phyloP scores from a whole-genome alignment of 30 jellyfish, hydroid and myxozoan species.

The Hydra vulgaris region DNA sequence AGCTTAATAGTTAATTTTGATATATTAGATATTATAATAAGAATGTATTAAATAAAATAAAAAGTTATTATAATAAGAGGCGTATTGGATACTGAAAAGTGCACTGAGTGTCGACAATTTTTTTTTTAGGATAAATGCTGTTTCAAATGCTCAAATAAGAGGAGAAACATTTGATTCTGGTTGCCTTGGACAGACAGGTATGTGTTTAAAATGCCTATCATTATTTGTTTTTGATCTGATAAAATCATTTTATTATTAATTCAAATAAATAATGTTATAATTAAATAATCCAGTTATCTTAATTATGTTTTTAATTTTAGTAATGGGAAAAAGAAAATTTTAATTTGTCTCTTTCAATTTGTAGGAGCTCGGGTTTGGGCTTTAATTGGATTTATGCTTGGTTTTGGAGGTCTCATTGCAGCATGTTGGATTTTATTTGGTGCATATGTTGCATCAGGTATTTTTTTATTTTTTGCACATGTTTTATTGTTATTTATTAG shows the following conservation, averaged over 20 bases:
- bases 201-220: background rate
- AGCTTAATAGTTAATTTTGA: no score
- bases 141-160: conserved; percentile 88
- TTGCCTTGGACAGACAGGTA: conserved; percentile 95
- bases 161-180: conserved; percentile 88
- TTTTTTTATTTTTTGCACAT: background rate
- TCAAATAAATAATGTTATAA: no score
- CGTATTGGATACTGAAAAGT: no score
- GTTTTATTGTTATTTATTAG: background rate
- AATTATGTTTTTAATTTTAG: no score
- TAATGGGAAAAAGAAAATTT: no score
- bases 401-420: conserved; percentile 92
- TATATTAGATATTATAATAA: no score
- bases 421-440: conserved; percentile 97
- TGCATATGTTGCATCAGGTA: conserved; percentile 86
- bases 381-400: conserved; percentile 73
- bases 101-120: no score
- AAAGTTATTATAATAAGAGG: no score
- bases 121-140: conserved; percentile 82
- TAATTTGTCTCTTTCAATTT: background rate
- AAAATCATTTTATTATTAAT: no score
- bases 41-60: no score
- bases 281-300: no score
- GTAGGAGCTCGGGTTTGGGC: conserved; percentile 94
- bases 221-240: no score